Conservation (phyloP, 1,140 invertebrate genomes). For the Drosophila pachea region DNA sequence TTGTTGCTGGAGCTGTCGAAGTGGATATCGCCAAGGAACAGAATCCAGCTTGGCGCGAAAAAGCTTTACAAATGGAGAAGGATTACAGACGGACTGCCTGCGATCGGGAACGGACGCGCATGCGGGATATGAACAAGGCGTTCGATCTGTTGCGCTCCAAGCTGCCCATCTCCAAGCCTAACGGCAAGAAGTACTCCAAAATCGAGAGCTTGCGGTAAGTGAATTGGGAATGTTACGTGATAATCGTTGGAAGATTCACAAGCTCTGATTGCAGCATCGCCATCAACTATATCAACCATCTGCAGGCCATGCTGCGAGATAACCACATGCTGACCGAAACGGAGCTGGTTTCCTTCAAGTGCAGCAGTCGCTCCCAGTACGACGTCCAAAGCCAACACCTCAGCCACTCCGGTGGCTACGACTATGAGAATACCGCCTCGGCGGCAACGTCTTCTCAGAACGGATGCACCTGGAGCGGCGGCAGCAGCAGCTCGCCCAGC, state of each 20-base stretch:
- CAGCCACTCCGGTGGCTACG: conserved; percentile 16
- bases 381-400: conserved; percentile 27
- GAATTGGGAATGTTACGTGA: too few species aligned
- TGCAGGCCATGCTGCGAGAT: conserved; percentile 80
- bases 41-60: conserved; percentile 80
- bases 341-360: conserved; percentile 40
- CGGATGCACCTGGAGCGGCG: conserved; percentile 66
- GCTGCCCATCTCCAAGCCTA: conserved; percentile 88
- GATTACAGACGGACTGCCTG: conserved; percentile 85
- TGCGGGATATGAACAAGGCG: conserved; percentile 93
- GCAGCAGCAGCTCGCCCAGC: conserved; percentile 57
- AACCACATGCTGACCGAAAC: conserved; percentile 43
- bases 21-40: conserved; percentile 79
- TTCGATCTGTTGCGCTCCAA: conserved; percentile 89
- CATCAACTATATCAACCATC: conserved; percentile 88
- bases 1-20: conserved; percentile 42
- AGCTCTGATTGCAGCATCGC: conserved; percentile 81
- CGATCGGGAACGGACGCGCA: conserved; percentile 89
- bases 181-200: conserved; percentile 93
- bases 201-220: conserved; percentile 89
- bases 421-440: conserved; percentile 43
- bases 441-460: conserved; percentile 46
- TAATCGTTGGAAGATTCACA: not conserved
- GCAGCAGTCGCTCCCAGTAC: conserved; percentile 34
- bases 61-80: conserved; percentile 81